A percentile compares a stretch with the other conserved stretches of the same genome.
phyloP scores from a whole-genome alignment of 2,113 vertebrate genomes.

The Azemiops feae region DNA sequence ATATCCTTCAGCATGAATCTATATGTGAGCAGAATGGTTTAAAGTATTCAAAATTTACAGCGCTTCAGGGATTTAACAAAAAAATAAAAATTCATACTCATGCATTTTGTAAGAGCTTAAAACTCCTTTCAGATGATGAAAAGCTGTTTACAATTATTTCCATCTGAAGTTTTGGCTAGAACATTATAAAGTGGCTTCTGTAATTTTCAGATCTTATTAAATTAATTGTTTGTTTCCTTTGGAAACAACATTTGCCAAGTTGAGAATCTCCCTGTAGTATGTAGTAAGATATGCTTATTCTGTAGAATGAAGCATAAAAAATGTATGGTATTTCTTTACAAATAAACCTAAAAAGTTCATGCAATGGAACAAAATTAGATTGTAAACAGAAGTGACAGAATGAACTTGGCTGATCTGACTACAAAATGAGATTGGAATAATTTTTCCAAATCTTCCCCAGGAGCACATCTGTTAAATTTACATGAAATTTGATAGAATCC shows the following conservation, averaged over 20 bases:
- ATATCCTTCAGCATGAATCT: slow-evolving; percentile 2
- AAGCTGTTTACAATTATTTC: slow-evolving; percentile 5
- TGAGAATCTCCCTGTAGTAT: slow-evolving; percentile 18
- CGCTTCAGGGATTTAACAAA: slow-evolving; percentile 32
- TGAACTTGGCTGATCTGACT: background rate
- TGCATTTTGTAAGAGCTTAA: background rate
- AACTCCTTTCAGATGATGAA: slow-evolving; percentile 3
- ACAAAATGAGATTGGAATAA: background rate
- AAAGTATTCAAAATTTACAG: slow-evolving; percentile 6
- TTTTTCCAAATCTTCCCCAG: background rate
- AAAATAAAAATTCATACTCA: slow-evolving; percentile 21
- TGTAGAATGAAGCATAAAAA: background rate
- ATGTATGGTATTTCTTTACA: slow-evolving; percentile 13
- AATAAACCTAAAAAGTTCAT: background rate
- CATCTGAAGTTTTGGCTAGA: slow-evolving; percentile 32
- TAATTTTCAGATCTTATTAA: slow-evolving; percentile 25
- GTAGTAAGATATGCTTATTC: slow-evolving; percentile 10
- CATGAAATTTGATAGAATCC: background rate
- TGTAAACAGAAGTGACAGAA: background rate
- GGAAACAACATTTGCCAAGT: slow-evolving; percentile 34
- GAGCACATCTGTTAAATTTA: background rate
- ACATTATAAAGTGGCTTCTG: background rate
- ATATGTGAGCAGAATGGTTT: background rate
- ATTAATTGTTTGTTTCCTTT: slow-evolving; percentile 42
- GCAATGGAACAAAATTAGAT: background rate